Evolutionary conservation across 2,888 invertebrate genomes (phyloP).

Genomic region (Dasysyrphus tricinctus): DNA sequence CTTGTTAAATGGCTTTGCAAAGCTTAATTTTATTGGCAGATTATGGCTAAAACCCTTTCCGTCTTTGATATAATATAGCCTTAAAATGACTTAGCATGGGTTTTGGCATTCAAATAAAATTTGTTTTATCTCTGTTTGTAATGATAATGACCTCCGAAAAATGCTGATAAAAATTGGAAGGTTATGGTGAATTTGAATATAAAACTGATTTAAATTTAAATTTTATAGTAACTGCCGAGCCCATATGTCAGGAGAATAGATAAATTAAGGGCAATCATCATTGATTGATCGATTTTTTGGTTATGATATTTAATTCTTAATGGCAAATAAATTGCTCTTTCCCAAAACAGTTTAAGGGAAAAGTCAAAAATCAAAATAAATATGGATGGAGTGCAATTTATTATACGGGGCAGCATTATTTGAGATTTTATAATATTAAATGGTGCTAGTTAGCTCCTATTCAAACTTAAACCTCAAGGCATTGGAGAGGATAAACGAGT

Average conservation of each 20-base stretch:
- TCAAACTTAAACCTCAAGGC: not conserved
- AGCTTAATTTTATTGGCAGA: slow-evolving; percentile 75
- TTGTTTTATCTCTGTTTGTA: slow-evolving; percentile 52
- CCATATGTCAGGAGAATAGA: slow-evolving; percentile 40
- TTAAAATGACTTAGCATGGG: not conserved
- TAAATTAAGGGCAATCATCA: slow-evolving; percentile 5
- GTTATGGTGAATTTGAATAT: slow-evolving; percentile 49
- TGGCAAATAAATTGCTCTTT: not conserved
- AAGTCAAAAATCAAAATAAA: not conserved
- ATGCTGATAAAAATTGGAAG: slow-evolving; percentile 52
- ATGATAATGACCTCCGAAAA: slow-evolving; percentile 28
- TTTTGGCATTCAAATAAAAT: slow-evolving; percentile 50
- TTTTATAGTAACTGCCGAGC: slow-evolving; percentile 36
- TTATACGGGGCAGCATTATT: not conserved
- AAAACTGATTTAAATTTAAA: slow-evolving; percentile 53
- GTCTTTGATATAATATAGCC: not conserved
- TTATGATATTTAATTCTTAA: slow-evolving; percentile 13
- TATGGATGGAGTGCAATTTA: not conserved
- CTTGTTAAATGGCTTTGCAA: slow-evolving; percentile 74
- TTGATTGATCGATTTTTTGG: slow-evolving; percentile 4
- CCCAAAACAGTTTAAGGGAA: too few relatives aligned
- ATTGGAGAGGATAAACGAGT: not conserved
- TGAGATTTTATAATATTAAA: not conserved
- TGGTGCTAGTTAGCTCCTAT: not conserved
- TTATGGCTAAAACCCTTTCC: slow-evolving; percentile 57